These are phyloP conservation scores for Rhamphomyia laevipes DNA, from an alignment of 2,888 invertebrate species.

Conservation along the genomic window DNA sequence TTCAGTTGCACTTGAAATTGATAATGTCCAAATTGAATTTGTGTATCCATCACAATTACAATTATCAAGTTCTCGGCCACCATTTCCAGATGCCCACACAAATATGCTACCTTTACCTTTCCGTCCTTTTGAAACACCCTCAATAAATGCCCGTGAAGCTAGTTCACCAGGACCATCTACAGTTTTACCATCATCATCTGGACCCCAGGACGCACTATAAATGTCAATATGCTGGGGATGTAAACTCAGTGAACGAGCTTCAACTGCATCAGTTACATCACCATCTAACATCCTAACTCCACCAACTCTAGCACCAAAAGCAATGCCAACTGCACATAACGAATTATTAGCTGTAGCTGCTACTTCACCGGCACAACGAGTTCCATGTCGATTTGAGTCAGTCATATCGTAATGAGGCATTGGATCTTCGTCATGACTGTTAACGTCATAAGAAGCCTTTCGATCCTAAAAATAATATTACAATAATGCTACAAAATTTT, in stretches of 20 bases:
- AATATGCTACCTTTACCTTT: constrained; percentile 93
- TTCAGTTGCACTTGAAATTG: constrained; percentile 90
- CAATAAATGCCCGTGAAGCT: constrained; percentile 87
- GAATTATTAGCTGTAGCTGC: constrained; percentile 95
- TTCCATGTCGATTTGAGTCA: constrained; percentile 92
- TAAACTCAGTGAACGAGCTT: constrained; percentile 85
- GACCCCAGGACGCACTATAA: constrained; percentile 97
- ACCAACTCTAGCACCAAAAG: constrained; percentile 89
- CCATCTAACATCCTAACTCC: constrained; percentile 98
- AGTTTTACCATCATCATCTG: constrained; percentile 96
- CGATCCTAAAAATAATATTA: constrained; percentile 55
- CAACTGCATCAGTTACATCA: constrained; percentile 97
- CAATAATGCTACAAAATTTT: background rate
- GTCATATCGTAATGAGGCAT: constrained; percentile 95
- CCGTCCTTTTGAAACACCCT: constrained; percentile 90
- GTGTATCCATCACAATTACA: constrained; percentile 99
- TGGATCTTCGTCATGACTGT: constrained; percentile 90
- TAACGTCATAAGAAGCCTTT: constrained; percentile 92
- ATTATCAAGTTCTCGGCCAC: constrained; percentile 89
- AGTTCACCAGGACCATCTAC: constrained; percentile 95
- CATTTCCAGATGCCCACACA: constrained; percentile 98
- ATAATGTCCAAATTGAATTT: constrained; percentile 96
- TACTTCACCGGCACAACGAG: constrained; percentile 94
- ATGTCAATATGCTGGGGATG: constrained; percentile 97
- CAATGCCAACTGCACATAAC: constrained; percentile 92